Base-by-base conservation (phyloP, 92 coral and sea anemone species). In the Palythoa caribaeorum region DNA sequence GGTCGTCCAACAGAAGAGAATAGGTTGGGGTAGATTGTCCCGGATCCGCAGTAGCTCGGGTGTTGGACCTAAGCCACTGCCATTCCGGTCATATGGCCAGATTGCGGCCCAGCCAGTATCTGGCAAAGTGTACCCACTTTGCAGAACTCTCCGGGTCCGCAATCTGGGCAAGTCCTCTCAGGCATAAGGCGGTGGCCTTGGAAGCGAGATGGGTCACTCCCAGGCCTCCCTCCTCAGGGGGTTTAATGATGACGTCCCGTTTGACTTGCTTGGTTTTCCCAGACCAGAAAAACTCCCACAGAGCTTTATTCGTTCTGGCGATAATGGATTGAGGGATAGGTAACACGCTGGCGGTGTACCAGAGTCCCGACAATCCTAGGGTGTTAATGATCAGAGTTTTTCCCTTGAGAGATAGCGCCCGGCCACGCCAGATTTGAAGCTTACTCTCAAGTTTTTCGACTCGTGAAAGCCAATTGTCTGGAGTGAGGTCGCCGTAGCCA, bases 81-180 rank as follows among this genome's bases (percentile, higher is more conserved):
- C 79, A 75, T 59, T 73, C 54, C 21, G 78, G 78, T 9, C 21
- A 20, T 2, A 39, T 5, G n/a, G 53, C 71, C 3, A 83, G 9
- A 0, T 70, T 21, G 9, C 66, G 71, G n/a, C 89, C 77, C 9
- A 85, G 9, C 89, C 89, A 85, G 13, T 84, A 90, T 1, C 92
- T 15, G 1, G 86, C 89, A 8, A 90, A 85, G 15, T 66, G 80
- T 0, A 79, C 89, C 87, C 92, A 85, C 38, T 85, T 78, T 2
- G 73, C 44, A 5, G 47, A 35, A 37, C 59, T 38, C 0, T 38
- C 19, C 0, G 14, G 70, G 7, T 90, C 79, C 68, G 83, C 79
- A n/a, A 89, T 39, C 3, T 6, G 44, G 10, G 76, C 70, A 1
- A 90, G 66, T 79, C 92, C 86, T 1, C 83, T 70, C 0, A 90